A percentile compares a stretch with the other conserved stretches of the same genome.
Evolutionary conservation across 2,888 invertebrate species (phyloP).

Genomic region (Embidobia sp.): DNA sequence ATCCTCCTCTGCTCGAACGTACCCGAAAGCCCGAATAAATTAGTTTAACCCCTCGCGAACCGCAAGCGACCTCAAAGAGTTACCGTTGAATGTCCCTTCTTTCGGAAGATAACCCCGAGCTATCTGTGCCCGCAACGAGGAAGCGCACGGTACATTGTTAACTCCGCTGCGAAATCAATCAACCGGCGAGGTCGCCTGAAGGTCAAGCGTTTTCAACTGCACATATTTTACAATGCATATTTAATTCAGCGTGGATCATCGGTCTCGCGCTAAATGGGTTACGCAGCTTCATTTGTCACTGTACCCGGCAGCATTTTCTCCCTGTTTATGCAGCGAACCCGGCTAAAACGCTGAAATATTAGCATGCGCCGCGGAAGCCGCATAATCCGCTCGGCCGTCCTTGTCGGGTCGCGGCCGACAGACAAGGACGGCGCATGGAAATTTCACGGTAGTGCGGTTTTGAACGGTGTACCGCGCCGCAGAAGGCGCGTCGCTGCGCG

Average conservation of each 20-base stretch:
- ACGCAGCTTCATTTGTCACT: slow-evolving; percentile 46
- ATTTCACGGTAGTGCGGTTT: slow-evolving; percentile 8
- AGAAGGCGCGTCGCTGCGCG: slow-evolving; percentile 26
- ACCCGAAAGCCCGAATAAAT: neutral
- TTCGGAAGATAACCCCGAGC: slow-evolving; percentile 23
- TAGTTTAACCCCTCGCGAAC: slow-evolving; percentile 12
- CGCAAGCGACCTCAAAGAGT: slow-evolving; percentile 17
- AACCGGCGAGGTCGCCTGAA: slow-evolving; percentile 40
- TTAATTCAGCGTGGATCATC: slow-evolving; percentile 29
- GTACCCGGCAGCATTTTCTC: slow-evolving; percentile 25
- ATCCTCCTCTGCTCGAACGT: too few relatives aligned
- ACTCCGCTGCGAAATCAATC: slow-evolving; percentile 36
- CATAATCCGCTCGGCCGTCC: slow-evolving; percentile 2
- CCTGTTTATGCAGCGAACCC: slow-evolving; percentile 1
- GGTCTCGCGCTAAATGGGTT: slow-evolving; percentile 45
- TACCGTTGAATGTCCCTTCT: neutral
- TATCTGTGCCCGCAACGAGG: slow-evolving; percentile 30
- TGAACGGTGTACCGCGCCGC: too few relatives aligned
- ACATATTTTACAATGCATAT: slow-evolving; percentile 23
- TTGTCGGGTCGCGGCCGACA: slow-evolving; percentile 1
- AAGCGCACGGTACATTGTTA: slow-evolving; percentile 37
- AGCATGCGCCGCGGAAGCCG: slow-evolving; percentile 32
- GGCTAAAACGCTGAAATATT: slow-evolving; percentile 42
- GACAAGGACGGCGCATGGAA: slow-evolving; percentile 11
- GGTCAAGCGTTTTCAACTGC: slow-evolving; percentile 43